Evolutionary conservation across 1,140 invertebrate species (phyloP).

Genomic region (Drosophila repleta): DNA sequence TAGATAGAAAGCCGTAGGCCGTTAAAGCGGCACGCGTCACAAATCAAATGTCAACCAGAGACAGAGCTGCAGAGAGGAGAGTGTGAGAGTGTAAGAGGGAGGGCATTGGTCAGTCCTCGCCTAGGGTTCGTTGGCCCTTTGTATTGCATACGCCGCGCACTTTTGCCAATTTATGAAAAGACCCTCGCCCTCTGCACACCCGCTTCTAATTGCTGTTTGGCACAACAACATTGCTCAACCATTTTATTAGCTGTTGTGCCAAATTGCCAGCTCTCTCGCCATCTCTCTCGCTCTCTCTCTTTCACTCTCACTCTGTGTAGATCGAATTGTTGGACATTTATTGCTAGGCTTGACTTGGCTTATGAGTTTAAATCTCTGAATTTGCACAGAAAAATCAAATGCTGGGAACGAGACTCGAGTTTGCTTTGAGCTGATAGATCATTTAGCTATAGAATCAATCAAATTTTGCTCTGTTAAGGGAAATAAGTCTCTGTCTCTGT

Average conservation of each 20-base stretch:
- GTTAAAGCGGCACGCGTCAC: constrained; percentile 75
- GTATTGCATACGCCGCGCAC: constrained; percentile 49
- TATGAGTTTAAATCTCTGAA: constrained; percentile 13
- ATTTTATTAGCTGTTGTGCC: constrained; percentile 36
- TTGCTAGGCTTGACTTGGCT: constrained; percentile 1
- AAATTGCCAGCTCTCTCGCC: constrained; percentile 20
- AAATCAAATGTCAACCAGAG: constrained; percentile 73
- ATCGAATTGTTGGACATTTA: constrained; percentile 19
- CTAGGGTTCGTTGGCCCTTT: constrained; percentile 14
- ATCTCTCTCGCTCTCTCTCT: not conserved
- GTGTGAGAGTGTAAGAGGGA: constrained; percentile 1
- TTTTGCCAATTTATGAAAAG: constrained; percentile 54
- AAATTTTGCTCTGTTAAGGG: too few relatives aligned
- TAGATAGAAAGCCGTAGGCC: constrained; percentile 22
- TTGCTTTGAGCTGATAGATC: too few relatives aligned
- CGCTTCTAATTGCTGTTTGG: constrained; percentile 29
- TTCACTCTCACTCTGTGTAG: too few relatives aligned
- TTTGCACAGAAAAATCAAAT: not conserved
- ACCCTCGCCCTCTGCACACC: constrained; percentile 1
- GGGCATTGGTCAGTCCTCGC: not conserved
- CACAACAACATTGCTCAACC: constrained; percentile 29
- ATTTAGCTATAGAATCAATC: too few relatives aligned
- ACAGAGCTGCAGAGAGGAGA: not conserved
- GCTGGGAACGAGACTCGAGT: too few relatives aligned
- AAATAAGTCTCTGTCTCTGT: too few relatives aligned